Evolutionary conservation across 2,113 vertebrate species (phyloP).

Genomic region (Tor tambroides): DNA sequence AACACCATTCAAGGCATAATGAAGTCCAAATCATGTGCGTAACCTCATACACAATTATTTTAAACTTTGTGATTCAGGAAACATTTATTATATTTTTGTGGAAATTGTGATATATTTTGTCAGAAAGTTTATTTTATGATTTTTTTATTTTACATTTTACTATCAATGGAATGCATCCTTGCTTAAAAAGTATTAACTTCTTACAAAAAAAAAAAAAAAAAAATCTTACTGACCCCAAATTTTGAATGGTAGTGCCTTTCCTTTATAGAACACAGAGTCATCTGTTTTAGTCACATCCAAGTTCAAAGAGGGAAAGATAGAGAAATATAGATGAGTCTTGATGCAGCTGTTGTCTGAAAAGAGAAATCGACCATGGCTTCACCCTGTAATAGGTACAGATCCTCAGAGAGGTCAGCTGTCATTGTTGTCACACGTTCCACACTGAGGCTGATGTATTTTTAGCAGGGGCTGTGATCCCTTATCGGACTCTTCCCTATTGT

Average conservation of each 20-base stretch:
- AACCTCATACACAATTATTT: background rate
- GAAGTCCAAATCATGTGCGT: background rate
- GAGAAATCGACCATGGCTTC: background rate
- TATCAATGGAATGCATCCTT: background rate
- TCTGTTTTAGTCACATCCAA: background rate
- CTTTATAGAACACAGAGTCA: background rate
- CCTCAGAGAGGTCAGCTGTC: conserved; percentile 68
- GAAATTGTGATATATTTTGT: too few relatives aligned
- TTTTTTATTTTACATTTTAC: background rate
- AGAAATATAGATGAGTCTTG: background rate
- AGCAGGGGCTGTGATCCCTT: conserved; percentile 81
- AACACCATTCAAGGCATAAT: background rate
- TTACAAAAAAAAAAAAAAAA: too few relatives aligned
- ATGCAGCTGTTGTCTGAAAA: conserved; percentile 23
- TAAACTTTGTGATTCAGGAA: too few relatives aligned
- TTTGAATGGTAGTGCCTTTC: background rate
- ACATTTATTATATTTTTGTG: background rate
- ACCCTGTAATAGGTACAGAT: conserved; percentile 18
- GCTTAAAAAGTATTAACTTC: background rate
- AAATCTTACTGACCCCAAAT: background rate
- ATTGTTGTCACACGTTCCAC: conserved; percentile 85
- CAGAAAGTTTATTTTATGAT: too few relatives aligned
- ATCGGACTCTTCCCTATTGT: conserved; percentile 77
- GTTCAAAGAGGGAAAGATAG: background rate
- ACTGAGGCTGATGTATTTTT: conserved; percentile 87